Evolutionary conservation across 2,888 invertebrate species (phyloP), one percentile per base, ranked within the genome.

Genomic region (Osedax fenrisi): DNA sequence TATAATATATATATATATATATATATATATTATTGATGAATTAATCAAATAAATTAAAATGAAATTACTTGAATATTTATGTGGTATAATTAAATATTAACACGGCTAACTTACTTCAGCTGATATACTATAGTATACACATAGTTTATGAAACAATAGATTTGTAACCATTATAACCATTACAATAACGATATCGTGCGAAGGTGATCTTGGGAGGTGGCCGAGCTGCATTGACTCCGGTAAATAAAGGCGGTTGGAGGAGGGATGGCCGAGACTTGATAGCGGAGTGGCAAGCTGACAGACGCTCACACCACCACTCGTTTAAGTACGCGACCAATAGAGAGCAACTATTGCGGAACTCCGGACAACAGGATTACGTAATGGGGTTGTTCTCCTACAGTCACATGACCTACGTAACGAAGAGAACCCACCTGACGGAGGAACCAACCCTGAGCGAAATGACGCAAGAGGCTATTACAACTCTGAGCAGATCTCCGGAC

Each of bases 191-290:
- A n/a, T n/a, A n/a, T n/a, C n/a, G n/a, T n/a, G n/a, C n/a, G n/a
- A 59, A 78, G 78, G 78, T 78, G 27, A 72, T 78, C 21, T 41
- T 79, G 2, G 79, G 78, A 25, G 79, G 79, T 17, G 79, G 79
- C 23, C 59, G 75, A 24, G 22, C 24, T 26, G 71, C 41, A 22
- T 78, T 78, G 23, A 13, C 75, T n/a, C 76, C 78, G 17, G 66
- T 22, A 22, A 24, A n/a, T 24, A 26, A 17, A 25, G 68, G 68
- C 25, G 68, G 68, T 24, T 26, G n/a, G 23, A 23, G 68, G 68
- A 68, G 25, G n/a, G 68, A 68, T 68, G 26, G 26, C 25, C 24
- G 26, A 25, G 21, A 68, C 26, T 26, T 68, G 68, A 41, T 41
- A 5, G 17, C 41, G 10, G 17, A 41, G 17, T 41, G 41, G 41